These are phyloP conservation scores for Callocephalon fimbriatum DNA, from an alignment of 2,113 vertebrate genomes.

Conservation along the genomic window DNA sequence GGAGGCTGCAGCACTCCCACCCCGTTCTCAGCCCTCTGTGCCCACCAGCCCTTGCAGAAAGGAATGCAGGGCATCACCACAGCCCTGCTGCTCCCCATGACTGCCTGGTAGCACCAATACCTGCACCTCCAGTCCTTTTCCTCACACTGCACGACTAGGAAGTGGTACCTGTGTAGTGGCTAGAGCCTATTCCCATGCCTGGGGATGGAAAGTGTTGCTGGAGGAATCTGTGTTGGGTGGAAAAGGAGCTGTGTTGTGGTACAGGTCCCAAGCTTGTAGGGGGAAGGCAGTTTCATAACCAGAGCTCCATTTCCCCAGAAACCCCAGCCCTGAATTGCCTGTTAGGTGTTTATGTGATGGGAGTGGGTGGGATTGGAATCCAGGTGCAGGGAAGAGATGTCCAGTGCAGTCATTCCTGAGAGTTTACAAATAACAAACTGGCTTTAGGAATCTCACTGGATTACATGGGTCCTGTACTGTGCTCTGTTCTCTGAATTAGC, in stretches of 20 bases:
- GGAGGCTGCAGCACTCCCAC: background rate
- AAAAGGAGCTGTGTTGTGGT: background rate
- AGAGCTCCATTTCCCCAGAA: background rate
- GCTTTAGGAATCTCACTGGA: background rate
- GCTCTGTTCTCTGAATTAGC: background rate
- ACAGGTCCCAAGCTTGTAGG: rapidly evolving
- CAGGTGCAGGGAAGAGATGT: background rate
- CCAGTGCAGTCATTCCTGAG: background rate
- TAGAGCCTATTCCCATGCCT: background rate
- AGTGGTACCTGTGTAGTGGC: rapidly evolving
- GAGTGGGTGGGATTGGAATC: rapidly evolving
- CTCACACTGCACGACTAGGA: background rate
- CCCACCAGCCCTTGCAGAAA: background rate
- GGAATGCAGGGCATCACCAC: background rate
- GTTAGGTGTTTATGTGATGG: background rate
- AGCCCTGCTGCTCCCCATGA: background rate
- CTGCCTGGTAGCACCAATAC: background rate
- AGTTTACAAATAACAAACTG: background rate
- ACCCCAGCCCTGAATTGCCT: background rate
- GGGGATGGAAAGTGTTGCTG: rapidly evolving
- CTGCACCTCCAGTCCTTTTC: background rate
- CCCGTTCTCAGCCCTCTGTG: background rate
- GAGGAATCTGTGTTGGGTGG: background rate
- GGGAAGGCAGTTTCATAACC: background rate
- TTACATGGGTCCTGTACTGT: rapidly evolving